A percentile compares a stretch with the other conserved stretches of the same genome.
These are phyloP conservation scores for Aphaenogaster rudis DNA, from an alignment of 1,140 invertebrate species.

Conservation along the genomic window DNA sequence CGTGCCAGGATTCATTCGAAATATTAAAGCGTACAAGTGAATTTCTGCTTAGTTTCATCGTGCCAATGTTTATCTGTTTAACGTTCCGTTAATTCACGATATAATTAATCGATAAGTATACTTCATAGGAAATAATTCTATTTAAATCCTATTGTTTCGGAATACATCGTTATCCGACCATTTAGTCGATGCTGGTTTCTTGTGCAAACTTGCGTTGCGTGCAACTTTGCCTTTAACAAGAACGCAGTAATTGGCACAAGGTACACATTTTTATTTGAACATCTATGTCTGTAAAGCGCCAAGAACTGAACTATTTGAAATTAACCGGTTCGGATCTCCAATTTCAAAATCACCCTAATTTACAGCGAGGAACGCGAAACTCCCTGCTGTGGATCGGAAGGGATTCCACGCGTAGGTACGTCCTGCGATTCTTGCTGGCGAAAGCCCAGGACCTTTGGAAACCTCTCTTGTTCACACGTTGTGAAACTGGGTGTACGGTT, in stretches of 20 bases:
- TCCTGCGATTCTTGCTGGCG: constrained; percentile 16
- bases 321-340: background rate
- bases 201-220: background rate
- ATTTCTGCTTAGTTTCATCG: constrained; percentile 22
- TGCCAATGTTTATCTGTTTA: constrained; percentile 30
- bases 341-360: constrained; percentile 28
- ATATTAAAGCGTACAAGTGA: background rate
- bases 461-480: constrained; percentile 84
- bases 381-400: constrained; percentile 49
- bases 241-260: background rate
- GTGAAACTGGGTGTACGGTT: constrained; percentile 86
- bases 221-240: background rate
- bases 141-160: background rate
- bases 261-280: background rate
- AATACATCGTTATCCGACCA: background rate
- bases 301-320: background rate
- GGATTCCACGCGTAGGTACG: constrained; percentile 57
- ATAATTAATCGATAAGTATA: constrained; percentile 56
- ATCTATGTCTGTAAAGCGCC: background rate
- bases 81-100: constrained; percentile 48
- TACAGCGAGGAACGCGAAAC: constrained; percentile 20
- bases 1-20: background rate
- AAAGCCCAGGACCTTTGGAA: constrained; percentile 75
- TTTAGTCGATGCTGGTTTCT: background rate
- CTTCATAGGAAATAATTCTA: background rate